phyloP scores from a whole-genome alignment of 1,140 invertebrate species.

The Whitmania pigra region DNA sequence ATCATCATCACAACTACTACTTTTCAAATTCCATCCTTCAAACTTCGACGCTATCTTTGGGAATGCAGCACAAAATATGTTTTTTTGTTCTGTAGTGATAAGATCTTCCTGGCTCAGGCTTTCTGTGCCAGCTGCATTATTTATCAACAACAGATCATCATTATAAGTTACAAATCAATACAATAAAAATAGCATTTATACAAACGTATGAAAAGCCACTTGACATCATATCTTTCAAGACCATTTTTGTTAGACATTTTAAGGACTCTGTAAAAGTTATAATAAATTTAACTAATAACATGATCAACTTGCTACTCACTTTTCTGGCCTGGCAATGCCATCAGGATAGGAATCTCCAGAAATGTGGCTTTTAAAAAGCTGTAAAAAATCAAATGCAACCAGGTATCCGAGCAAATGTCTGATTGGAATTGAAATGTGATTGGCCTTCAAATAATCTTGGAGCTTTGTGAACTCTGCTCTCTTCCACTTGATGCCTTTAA shows the following conservation, averaged over 20 bases:
- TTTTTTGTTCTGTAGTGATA: background rate
- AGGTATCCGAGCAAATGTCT: background rate
- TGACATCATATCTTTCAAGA: background rate
- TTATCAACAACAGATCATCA: background rate
- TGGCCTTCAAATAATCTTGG: background rate
- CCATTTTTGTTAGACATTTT: background rate
- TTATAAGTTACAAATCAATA: background rate
- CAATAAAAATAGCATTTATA: background rate
- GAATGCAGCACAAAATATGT: constrained; percentile 9
- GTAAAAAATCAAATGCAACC: background rate
- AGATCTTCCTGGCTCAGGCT: background rate
- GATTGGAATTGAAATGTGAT: background rate
- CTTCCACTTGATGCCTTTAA: too few species aligned
- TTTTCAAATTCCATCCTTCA: constrained; percentile 3
- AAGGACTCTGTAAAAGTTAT: background rate
- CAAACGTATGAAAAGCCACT: constrained; percentile 5
- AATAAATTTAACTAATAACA: background rate
- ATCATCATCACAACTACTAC: background rate
- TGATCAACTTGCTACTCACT: background rate
- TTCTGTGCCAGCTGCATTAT: constrained; percentile 1
- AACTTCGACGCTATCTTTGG: constrained; percentile 2
- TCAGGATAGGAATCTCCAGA: constrained; percentile 3
- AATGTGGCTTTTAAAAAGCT: background rate
- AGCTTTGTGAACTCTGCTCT: too few species aligned
- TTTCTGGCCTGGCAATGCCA: constrained; percentile 2